Evolutionary conservation across 2,888 invertebrate species (phyloP), one percentile per base, ranked within the genome.

Genomic region (Rhamnusium bicolor): DNA sequence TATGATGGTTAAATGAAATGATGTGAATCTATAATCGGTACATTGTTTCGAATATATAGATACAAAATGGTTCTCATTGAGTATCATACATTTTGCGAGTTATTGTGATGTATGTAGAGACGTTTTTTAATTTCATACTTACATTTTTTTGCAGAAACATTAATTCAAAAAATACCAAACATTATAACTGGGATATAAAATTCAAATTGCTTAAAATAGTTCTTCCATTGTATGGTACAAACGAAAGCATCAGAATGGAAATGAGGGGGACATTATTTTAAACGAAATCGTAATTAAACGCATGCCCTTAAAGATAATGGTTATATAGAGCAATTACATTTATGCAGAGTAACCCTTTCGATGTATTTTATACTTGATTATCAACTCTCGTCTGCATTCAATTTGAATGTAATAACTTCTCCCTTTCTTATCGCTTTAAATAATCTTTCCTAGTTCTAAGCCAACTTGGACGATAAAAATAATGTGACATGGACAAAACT

Each of bases 391-490:
- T 68, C 70, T 72, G 67, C 69, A 71, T 74, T 74, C 73, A 77
- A 74, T 74, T 74, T 56, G 18, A 56, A 67, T 56, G 32, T 46
- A 46, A 21, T 24, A 51, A 51, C 29, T 65, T 14, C 65, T 18
- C 53, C 65, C 53, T 53, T 19, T 27, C 46, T 19, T 56, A 67
- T 67, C 67, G 18, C 29, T 51, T 40, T 56, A 56, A 67, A 67
- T 56, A 51, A 56, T 67, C 54, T 67, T 56, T 56, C 40, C 67
- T 67, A 27, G 5, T 66, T 51, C 16, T n/a, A 16, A 24, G 18
- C 70, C 70, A 81, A 81, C 73, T 81, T 77, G 29, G 68, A 71
- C 80, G 76, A 82, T 82, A 82, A 83, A 83, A 83, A 82, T 81
- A 79, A 80, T 76, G 76, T 75, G 74, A 74, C 79, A 79, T 77